Evolutionary conservation across 2,797 vertebrate genomes (phyloP).

Genomic region (Podarcis siculus): DNA sequence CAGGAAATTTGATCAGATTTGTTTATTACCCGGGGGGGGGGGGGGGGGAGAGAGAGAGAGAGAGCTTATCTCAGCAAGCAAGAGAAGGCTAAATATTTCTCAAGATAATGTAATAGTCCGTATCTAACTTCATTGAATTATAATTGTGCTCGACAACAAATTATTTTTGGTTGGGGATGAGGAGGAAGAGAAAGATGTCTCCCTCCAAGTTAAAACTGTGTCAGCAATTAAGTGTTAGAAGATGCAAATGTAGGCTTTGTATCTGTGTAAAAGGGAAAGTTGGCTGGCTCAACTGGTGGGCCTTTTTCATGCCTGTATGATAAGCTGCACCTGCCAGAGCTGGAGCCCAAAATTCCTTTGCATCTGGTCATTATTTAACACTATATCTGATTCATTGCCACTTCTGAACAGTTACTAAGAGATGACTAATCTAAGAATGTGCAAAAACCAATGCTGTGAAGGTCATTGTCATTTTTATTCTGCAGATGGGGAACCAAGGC

Average conservation of each 20-base stretch:
- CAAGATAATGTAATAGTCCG: not conserved
- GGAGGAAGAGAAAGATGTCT: not conserved
- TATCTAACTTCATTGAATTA: not conserved
- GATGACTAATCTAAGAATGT: not conserved
- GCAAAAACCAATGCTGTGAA: not conserved
- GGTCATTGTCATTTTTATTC: slow-evolving; percentile 12
- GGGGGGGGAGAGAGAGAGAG: not conserved
- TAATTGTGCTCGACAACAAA: slow-evolving; percentile 1
- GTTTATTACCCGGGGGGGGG: not conserved
- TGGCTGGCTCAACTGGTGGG: not conserved
- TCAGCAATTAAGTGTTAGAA: not conserved
- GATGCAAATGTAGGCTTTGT: not conserved
- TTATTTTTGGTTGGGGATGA: not conserved
- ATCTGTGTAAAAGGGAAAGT: not conserved
- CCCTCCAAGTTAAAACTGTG: not conserved
- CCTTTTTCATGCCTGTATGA: not conserved
- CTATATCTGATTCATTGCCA: not conserved
- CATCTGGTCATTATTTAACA: not conserved
- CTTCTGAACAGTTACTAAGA: not conserved
- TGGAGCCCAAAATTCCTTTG: not conserved
- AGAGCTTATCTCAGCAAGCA: not conserved
- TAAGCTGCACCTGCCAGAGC: not conserved
- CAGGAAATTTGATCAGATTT: not conserved
- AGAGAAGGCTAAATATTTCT: not conserved
- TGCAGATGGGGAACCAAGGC: not conserved